Evolutionary conservation across 2,888 invertebrate species (phyloP).

Genomic region (Erynnis tages): DNA sequence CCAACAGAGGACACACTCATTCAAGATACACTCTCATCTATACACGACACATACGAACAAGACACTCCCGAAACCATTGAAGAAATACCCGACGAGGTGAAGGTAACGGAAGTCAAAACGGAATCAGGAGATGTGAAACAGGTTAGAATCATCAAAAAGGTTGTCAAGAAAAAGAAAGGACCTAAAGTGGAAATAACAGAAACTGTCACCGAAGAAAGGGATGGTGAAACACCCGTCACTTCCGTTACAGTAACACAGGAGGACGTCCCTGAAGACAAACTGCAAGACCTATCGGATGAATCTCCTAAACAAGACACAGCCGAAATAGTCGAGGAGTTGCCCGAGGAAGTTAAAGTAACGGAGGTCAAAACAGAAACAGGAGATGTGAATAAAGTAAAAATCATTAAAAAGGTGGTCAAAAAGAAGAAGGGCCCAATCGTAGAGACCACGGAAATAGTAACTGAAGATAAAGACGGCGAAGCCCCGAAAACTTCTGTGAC

Average conservation of each 20-base stretch:
- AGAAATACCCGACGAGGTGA: slow-evolving; percentile 33
- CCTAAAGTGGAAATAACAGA: slow-evolving; percentile 35
- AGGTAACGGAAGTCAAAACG: slow-evolving; percentile 32
- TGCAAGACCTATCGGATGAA: too few relatives aligned
- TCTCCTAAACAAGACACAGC: slow-evolving; percentile 29
- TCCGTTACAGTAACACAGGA: slow-evolving; percentile 32
- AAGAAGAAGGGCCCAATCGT: slow-evolving; percentile 35
- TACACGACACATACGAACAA: slow-evolving; percentile 24
- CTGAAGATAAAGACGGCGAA: slow-evolving; percentile 32
- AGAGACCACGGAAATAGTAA: slow-evolving; percentile 38
- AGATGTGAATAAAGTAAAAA: slow-evolving; percentile 19
- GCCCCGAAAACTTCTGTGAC: slow-evolving; percentile 39
- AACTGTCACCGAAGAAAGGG: slow-evolving; percentile 34
- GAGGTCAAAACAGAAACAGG: slow-evolving; percentile 19
- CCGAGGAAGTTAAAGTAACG: slow-evolving; percentile 39
- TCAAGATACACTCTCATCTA: slow-evolving; percentile 3
- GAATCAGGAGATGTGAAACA: slow-evolving; percentile 15
- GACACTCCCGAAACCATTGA: slow-evolving; percentile 25
- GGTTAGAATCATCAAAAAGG: slow-evolving; percentile 36
- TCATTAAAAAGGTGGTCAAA: slow-evolving; percentile 38
- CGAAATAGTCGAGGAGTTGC: slow-evolving; percentile 7
- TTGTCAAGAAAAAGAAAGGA: slow-evolving; percentile 38
- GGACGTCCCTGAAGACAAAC: slow-evolving; percentile 34
- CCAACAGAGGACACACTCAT: slow-evolving; percentile 40
- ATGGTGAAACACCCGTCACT: slow-evolving; percentile 38